Conservation (phyloP, 2,113 vertebrate species). For the Oryzias curvinotus region DNA sequence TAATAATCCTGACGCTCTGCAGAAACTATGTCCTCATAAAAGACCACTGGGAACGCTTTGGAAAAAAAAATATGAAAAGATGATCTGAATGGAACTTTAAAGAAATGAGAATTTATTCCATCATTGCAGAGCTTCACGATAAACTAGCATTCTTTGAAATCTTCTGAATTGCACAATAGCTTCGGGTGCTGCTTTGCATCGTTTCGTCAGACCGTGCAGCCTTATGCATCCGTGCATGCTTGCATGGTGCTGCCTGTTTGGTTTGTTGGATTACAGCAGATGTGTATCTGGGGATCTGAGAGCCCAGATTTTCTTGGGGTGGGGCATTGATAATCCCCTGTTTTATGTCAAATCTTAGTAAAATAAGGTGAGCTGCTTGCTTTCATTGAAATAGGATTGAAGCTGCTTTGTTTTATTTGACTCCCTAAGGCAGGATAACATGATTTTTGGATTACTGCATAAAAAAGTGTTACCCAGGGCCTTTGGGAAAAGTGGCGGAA, state of each 20-base stretch:
- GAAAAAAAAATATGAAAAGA: no score
- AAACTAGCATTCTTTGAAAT: slow-evolving; percentile 52
- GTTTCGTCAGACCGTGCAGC: slow-evolving; percentile 39
- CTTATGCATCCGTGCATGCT: slow-evolving; percentile 40
- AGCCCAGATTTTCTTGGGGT: slow-evolving; percentile 45
- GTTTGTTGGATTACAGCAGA: slow-evolving; percentile 53
- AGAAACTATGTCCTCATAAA: no score
- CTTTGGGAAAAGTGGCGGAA: slow-evolving; percentile 42
- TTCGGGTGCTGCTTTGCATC: slow-evolving; percentile 34
- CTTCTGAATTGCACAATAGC: slow-evolving; percentile 42
- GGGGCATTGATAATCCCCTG: slow-evolving; percentile 69
- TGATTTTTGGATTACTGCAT: slow-evolving; percentile 77
- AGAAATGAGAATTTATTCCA: slow-evolving; percentile 53
- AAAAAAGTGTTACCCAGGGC: slow-evolving; percentile 62
- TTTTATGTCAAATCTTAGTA: slow-evolving; percentile 60
- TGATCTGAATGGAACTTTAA: slow-evolving; percentile 13
- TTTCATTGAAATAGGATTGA: slow-evolving; percentile 68
- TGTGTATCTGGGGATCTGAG: slow-evolving; percentile 52
- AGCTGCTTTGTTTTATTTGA: slow-evolving; percentile 63
- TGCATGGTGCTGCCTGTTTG: slow-evolving; percentile 8
- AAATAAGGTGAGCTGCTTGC: slow-evolving; percentile 51
- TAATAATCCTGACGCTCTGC: no score
- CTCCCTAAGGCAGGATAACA: slow-evolving; percentile 64
- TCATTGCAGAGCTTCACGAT: slow-evolving; percentile 3
- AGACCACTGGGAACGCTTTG: no score